These are phyloP conservation scores for Progne subis DNA, from an alignment of 2,113 vertebrate species.

Conservation along the genomic window DNA sequence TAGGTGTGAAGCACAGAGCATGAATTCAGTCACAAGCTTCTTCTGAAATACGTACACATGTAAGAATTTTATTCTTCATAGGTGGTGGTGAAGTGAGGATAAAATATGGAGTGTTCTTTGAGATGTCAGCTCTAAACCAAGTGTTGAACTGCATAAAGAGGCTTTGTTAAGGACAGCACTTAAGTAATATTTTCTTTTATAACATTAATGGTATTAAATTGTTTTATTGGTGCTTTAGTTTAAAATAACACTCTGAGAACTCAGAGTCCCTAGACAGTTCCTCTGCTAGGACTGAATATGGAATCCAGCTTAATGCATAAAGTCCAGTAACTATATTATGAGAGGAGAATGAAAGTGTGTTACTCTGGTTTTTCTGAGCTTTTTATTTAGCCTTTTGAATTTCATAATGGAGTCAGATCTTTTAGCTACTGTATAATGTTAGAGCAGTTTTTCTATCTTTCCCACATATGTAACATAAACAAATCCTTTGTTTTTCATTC, in stretches of 20 bases:
- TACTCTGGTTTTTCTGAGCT: too few species aligned
- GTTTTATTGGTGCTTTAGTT: background rate
- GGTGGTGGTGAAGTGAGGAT: background rate
- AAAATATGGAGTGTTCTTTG: background rate
- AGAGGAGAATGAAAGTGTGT: background rate
- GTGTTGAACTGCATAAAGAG: background rate
- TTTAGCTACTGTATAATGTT: too few species aligned
- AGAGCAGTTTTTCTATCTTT: too few species aligned
- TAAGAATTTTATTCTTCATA: background rate
- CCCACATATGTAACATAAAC: too few species aligned
- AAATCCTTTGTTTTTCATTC: too few species aligned
- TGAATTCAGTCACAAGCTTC: background rate
- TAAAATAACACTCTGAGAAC: background rate
- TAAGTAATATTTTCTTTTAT: background rate
- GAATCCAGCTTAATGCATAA: background rate
- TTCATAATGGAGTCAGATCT: too few species aligned
- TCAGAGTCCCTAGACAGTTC: background rate
- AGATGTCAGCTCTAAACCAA: background rate
- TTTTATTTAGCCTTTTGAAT: too few species aligned
- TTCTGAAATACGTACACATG: fast-evolving
- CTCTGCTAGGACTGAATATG: background rate
- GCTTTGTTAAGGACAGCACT: background rate
- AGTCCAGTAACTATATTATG: background rate
- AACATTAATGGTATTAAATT: background rate
- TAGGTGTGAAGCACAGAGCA: background rate